Conservation (phyloP, 2,888 invertebrate species). For the Eubasilissa splendida region DNA sequence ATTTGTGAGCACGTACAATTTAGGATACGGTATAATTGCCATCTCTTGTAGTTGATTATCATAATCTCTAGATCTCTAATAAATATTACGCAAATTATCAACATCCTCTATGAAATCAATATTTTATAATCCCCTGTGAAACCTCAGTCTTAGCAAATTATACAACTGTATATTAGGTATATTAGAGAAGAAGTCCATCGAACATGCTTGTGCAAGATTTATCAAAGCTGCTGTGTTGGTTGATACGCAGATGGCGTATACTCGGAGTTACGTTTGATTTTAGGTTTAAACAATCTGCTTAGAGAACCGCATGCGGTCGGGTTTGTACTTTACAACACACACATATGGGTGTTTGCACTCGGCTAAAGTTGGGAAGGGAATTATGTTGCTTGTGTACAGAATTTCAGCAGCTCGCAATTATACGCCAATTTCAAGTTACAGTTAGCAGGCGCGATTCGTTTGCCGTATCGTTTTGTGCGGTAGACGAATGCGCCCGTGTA, state of each 20-base stretch:
- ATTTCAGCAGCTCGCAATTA: constrained; percentile 31
- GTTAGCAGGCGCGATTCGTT: constrained; percentile 9
- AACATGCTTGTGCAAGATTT: constrained; percentile 4
- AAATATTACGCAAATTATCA: too few species aligned
- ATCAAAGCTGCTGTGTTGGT: constrained; percentile 4
- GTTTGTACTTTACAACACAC: constrained; percentile 4
- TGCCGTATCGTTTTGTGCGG: constrained; percentile 15
- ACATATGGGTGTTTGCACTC: constrained; percentile 12
- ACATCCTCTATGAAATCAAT: too few species aligned
- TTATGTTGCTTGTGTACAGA: constrained; percentile 18
- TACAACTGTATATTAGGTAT: neutral
- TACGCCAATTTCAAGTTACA: constrained; percentile 35
- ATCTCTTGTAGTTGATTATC: too few species aligned
- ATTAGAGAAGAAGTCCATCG: neutral
- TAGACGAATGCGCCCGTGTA: neutral
- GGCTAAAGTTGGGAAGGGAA: constrained; percentile 12
- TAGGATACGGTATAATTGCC: too few species aligned
- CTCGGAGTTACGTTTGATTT: constrained; percentile 40
- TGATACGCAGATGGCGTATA: constrained; percentile 40
- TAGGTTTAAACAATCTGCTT: constrained; percentile 38
- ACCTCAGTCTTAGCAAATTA: neutral
- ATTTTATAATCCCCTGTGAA: neutral
- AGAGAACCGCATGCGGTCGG: neutral
- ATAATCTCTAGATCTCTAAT: too few species aligned
- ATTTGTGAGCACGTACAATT: too few species aligned